Percentiles rank a stretch among this genome's conserved stretches.
phyloP scores from a whole-genome alignment of 2,888 invertebrate species.

The Dolomedes plantarius region DNA sequence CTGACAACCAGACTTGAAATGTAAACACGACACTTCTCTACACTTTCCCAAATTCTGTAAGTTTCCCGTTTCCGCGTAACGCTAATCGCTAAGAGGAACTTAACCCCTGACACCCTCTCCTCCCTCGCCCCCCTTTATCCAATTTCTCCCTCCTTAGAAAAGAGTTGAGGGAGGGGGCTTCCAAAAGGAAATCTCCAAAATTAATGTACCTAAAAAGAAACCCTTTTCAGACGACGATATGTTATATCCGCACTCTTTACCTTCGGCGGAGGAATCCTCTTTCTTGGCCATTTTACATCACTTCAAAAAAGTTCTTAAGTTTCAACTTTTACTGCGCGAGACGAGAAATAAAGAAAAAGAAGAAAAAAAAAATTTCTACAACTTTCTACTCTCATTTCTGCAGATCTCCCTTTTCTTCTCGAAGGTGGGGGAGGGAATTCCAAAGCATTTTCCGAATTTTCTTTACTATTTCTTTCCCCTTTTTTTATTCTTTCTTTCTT shows the following conservation, averaged over 20 bases:
- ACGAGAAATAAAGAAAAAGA: constrained; percentile 31
- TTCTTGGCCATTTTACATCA: constrained; percentile 62
- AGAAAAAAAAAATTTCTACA: constrained; percentile 22
- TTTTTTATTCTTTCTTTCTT: constrained; percentile 29
- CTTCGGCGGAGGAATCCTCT: constrained; percentile 29
- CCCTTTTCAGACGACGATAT: constrained; percentile 53
- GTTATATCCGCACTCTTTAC: constrained; percentile 58
- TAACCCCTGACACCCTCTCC: constrained; percentile 2
- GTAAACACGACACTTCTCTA: constrained; percentile 7
- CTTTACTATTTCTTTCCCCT: constrained; percentile 33
- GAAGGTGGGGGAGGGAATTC: constrained; percentile 8
- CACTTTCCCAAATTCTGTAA: background rate
- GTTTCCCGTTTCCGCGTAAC: constrained; percentile 21
- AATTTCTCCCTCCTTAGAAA: constrained; percentile 17
- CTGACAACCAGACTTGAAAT: background rate
- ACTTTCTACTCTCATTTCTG: constrained; percentile 23
- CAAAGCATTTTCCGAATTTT: constrained; percentile 61
- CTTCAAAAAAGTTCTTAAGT: constrained; percentile 70
- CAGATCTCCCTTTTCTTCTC: constrained; percentile 24
- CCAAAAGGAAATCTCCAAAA: constrained; percentile 46
- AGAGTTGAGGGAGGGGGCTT: constrained; percentile 19
- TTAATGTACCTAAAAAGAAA: constrained; percentile 57
- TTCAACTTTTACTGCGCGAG: constrained; percentile 44
- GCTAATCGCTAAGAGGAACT: constrained; percentile 46
- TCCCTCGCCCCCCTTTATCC: background rate